Evolutionary conservation across 2,888 invertebrate genomes (phyloP).

Genomic region (Busseola fusca): DNA sequence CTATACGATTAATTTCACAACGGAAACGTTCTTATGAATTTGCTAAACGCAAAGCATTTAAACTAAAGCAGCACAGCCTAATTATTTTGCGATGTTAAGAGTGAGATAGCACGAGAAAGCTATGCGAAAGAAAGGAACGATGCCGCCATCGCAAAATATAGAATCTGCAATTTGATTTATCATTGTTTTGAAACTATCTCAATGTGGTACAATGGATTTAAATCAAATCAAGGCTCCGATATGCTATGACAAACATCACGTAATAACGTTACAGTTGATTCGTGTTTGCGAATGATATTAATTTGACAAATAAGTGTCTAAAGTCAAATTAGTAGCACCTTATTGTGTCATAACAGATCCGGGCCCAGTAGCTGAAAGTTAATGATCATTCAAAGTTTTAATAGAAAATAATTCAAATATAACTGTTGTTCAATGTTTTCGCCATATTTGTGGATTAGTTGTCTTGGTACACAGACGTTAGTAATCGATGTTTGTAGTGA

Average conservation of each 20-base stretch:
- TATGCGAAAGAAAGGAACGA: slow-evolving; percentile 1
- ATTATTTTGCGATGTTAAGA: slow-evolving; percentile 25
- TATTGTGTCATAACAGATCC: slow-evolving; percentile 43
- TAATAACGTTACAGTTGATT: not conserved
- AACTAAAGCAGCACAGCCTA: slow-evolving; percentile 22
- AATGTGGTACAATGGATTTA: slow-evolving; percentile 51
- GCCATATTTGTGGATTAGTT: slow-evolving; percentile 43
- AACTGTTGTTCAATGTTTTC: slow-evolving; percentile 57
- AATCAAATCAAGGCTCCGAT: slow-evolving; percentile 12
- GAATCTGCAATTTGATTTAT: slow-evolving; percentile 17
- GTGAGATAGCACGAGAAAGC: slow-evolving; percentile 3
- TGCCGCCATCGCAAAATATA: slow-evolving; percentile 25
- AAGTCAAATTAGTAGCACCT: not conserved
- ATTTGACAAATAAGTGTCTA: slow-evolving; percentile 3
- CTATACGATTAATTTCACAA: slow-evolving; percentile 47
- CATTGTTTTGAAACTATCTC: slow-evolving; percentile 45
- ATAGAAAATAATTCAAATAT: slow-evolving; percentile 54
- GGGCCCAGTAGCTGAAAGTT: slow-evolving; percentile 34
- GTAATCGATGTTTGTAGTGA: slow-evolving; percentile 56
- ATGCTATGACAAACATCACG: slow-evolving; percentile 28
- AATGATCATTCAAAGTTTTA: slow-evolving; percentile 51
- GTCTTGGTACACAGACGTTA: slow-evolving; percentile 43
- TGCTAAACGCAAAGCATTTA: slow-evolving; percentile 32
- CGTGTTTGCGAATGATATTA: not conserved
- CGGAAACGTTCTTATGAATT: slow-evolving; percentile 29